A percentile compares a stretch with the other conserved stretches of the same genome.
Conservation (phyloP, 2,797 vertebrate species). For the Megalops cyprinoides region DNA sequence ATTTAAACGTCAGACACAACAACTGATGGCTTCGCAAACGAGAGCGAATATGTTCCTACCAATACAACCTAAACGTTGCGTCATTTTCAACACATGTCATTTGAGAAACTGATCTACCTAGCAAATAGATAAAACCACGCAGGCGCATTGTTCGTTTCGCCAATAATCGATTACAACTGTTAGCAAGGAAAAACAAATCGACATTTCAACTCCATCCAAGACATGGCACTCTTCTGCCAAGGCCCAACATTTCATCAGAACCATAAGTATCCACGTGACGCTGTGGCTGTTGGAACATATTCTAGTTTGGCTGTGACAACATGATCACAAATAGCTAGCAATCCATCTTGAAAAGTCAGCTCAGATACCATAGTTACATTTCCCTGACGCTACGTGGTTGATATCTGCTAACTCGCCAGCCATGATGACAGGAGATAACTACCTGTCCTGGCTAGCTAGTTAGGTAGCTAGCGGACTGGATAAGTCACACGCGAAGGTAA, state of each 20-base stretch:
- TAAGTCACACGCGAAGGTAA: not conserved
- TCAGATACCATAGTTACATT: no score
- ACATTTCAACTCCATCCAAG: not conserved
- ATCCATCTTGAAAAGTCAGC: not conserved
- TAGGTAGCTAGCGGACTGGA: not conserved
- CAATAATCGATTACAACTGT: not conserved
- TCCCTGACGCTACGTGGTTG: not conserved
- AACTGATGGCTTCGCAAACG: not conserved
- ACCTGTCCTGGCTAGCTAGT: not conserved
- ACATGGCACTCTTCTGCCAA: not conserved
- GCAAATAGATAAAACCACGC: no score
- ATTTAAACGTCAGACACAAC: not conserved
- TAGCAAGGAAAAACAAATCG: not conserved
- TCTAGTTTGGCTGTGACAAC: not conserved
- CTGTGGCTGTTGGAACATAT: not conserved
- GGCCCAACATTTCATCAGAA: slow-evolving; percentile 4
- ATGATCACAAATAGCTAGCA: not conserved
- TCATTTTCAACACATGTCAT: no score
- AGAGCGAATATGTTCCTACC: no score
- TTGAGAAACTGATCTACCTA: no score
- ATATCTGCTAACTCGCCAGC: not conserved
- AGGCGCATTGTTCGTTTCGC: no score
- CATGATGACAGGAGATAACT: no score
- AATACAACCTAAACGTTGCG: no score
- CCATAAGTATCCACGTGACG: not conserved